Base-by-base conservation (phyloP, 1,140 invertebrate species). In the Aphelenchoides fujianensis region DNA sequence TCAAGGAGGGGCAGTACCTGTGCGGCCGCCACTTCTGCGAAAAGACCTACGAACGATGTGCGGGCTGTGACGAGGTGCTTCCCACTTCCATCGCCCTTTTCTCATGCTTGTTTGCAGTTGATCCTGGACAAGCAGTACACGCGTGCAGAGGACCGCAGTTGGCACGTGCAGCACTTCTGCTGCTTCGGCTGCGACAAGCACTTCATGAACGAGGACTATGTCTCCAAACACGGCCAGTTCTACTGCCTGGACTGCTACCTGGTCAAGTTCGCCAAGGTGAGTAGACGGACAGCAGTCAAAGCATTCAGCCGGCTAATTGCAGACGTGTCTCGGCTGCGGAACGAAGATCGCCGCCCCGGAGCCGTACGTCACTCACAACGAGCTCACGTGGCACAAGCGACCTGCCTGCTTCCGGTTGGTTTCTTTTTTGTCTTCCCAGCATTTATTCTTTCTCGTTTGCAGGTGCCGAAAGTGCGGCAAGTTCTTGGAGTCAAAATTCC, bases 1-100 rank as follows among this genome's bases (percentile, higher is more conserved):
- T 90, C 82, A 89, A 92, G 74, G 90, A 92, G 74, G 90, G 89
- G 0, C 89, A 92, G 78, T 88, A 95, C 37, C 95, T 92, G 81
- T 96, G 93, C 82, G 92, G 91, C 9, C 88, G 93, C 75, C 92
- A 95, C 86, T 90, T 93, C 82, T 92, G 93, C 0, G 90, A 91
- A 77, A 89, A 91, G 27, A 84, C 92, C 66, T 91, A 93, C 77
- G 92, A 92, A 0, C 88, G 93, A 76, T 96, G 93, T 85, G 90
- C 90, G 59, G 93, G 92, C 34, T 96, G 93, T 83, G 93, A 96
- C 84, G 93, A 96, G 86, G 89, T 90, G 84, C 2, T 68, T 66
- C 28, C 19, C n/a, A 41, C 69, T 16, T 69, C 27, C n/a, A 68
- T 69, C 19, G 1, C 2, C 27, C 30, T 0, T 69, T 68, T 69